A percentile compares a stretch with the other conserved stretches of the same genome.
phyloP scores from a whole-genome alignment of 1,140 invertebrate species.

The Pogonomyrmex californicus region DNA sequence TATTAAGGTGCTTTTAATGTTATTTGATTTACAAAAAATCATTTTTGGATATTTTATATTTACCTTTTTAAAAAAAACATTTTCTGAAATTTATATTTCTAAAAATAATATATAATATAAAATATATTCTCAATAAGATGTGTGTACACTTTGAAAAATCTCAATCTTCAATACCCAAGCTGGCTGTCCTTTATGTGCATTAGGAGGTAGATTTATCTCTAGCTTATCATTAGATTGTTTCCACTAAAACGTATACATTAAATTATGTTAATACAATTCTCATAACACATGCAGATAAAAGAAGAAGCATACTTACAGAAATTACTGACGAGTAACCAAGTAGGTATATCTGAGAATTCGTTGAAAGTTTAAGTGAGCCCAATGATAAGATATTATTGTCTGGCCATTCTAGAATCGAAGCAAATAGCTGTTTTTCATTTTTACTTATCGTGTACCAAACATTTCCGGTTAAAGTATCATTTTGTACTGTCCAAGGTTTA shows the following conservation, averaged over 20 bases:
- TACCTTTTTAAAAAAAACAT: neutral
- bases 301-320: conserved; percentile 59
- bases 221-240: conserved; percentile 54
- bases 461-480: conserved; percentile 91
- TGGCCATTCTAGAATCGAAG: conserved; percentile 91
- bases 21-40: neutral
- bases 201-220: conserved; percentile 75
- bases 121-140: conserved; percentile 56
- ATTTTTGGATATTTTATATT: neutral
- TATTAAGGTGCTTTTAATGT: neutral
- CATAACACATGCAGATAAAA: conserved; percentile 14
- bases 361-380: conserved; percentile 73
- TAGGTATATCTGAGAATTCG: conserved; percentile 65
- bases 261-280: conserved; percentile 33
- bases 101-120: conserved; percentile 12
- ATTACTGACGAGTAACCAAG: conserved; percentile 66
- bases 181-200: conserved; percentile 79
- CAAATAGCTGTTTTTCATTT: conserved; percentile 88
- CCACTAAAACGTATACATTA: conserved; percentile 77
- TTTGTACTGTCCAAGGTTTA: conserved; percentile 93
- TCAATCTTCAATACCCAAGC: conserved; percentile 83
- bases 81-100: conserved; percentile 39
- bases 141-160: conserved; percentile 40
- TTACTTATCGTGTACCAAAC: conserved; percentile 92
- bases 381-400: conserved; percentile 86